Conservation (phyloP, 1,140 invertebrate genomes). For the Archegozetes longisetosus region DNA sequence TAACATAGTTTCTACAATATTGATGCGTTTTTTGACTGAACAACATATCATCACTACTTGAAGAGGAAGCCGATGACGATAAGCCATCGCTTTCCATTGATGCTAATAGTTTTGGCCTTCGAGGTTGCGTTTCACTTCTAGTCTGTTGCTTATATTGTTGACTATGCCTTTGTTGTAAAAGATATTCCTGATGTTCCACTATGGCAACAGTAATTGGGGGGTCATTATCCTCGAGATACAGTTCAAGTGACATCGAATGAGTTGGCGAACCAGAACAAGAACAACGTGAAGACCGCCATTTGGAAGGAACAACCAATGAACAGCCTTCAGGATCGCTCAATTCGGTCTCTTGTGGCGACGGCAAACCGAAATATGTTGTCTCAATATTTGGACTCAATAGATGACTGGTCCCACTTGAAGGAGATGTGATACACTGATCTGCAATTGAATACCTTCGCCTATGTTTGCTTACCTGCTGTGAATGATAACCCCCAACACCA, state of each 20-base stretch:
- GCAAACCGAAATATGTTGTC: constrained; percentile 14
- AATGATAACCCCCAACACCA: neutral
- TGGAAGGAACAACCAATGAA: constrained; percentile 10
- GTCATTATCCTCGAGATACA: constrained; percentile 1
- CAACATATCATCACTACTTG: neutral
- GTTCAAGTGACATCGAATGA: constrained; percentile 9
- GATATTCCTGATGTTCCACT: constrained; percentile 5
- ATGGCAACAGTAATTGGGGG: neutral
- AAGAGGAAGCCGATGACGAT: constrained; percentile 14
- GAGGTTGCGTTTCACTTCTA: neutral
- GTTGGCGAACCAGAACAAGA: constrained; percentile 15
- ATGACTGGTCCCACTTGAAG: constrained; percentile 16
- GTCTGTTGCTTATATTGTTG: neutral
- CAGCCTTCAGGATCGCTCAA: constrained; percentile 23
- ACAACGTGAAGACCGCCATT: constrained; percentile 10
- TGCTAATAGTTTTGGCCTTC: constrained; percentile 17
- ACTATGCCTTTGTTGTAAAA: constrained; percentile 2
- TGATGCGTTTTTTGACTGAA: neutral
- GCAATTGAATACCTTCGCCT: neutral
- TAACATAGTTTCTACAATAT: neutral
- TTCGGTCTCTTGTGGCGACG: constrained; percentile 22
- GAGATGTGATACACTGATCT: neutral
- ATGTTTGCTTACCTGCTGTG: neutral
- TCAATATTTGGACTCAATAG: constrained; percentile 16
- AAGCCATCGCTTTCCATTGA: constrained; percentile 24